Evolutionary conservation across 2,113 vertebrate genomes (phyloP).

Genomic region (Phrynocephalus versicolor): DNA sequence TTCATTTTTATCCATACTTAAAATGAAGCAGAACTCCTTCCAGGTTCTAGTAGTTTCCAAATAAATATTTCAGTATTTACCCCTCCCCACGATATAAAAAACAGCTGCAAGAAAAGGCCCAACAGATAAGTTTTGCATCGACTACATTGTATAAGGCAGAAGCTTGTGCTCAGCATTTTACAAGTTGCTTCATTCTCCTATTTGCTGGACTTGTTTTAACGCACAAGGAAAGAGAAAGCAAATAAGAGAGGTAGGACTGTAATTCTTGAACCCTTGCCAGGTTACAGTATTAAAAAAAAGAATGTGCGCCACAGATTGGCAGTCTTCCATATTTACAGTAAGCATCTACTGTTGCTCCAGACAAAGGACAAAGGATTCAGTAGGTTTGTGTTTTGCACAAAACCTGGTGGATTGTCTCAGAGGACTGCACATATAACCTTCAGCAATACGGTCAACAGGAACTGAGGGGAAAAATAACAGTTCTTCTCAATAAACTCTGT

Average conservation of each 20-base stretch:
- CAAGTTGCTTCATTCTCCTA: constrained; percentile 56
- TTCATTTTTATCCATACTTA: constrained; percentile 53
- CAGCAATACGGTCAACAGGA: constrained; percentile 66
- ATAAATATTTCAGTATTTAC: constrained; percentile 64
- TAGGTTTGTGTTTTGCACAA: constrained; percentile 64
- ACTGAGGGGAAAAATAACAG: constrained; percentile 43
- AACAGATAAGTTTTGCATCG: constrained; percentile 25
- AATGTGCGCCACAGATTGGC: constrained; percentile 82
- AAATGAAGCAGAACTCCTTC: constrained; percentile 46
- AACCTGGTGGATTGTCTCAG: constrained; percentile 13
- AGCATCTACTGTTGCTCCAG: constrained; percentile 79
- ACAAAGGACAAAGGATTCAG: constrained; percentile 79
- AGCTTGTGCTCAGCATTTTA: constrained; percentile 58
- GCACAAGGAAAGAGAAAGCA: constrained; percentile 81
- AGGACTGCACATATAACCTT: constrained; percentile 34
- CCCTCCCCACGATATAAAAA: constrained; percentile 14
- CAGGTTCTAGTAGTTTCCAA: constrained; percentile 60
- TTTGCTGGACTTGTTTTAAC: constrained; percentile 67
- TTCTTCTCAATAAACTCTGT: neutral
- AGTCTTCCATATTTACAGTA: constrained; percentile 81
- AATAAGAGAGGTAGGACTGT: constrained; percentile 80
- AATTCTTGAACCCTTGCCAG: constrained; percentile 84
- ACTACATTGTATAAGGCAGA: constrained; percentile 41
- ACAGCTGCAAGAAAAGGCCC: neutral
- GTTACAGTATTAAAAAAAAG: constrained; percentile 89